Percentiles rank a stretch among this genome's conserved stretches.
These are phyloP conservation scores for Ennomos quercinarius DNA, from an alignment of 2,888 invertebrate genomes.

Conservation along the genomic window DNA sequence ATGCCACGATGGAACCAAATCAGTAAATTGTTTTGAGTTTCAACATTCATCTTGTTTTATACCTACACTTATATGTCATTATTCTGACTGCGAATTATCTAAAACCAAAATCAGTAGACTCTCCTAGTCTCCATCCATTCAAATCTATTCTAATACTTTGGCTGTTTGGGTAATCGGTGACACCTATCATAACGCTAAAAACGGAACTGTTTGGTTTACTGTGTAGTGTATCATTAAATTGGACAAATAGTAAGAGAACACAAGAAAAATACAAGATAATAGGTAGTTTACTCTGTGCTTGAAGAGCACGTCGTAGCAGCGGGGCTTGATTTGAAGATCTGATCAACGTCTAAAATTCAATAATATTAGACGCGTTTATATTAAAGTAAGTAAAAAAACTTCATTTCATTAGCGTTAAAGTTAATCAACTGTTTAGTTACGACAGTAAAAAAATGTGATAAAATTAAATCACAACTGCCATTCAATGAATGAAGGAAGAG, in stretches of 20 bases:
- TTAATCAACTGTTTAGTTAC: conserved; percentile 81
- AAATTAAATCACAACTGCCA: conserved; percentile 67
- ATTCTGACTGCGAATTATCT: no score
- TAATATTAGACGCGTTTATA: neutral
- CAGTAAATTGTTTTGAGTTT: no score
- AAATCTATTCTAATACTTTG: no score
- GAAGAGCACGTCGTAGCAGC: neutral
- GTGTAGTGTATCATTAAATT: conserved; percentile 1
- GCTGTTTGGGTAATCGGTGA: no score
- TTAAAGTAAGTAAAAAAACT: conserved; percentile 49
- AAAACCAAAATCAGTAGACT: no score
- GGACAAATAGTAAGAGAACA: conserved; percentile 2
- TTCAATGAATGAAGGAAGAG: conserved; percentile 66
- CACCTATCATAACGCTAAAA: neutral
- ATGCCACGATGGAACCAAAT: no score
- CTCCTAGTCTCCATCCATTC: no score
- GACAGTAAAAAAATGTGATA: conserved; percentile 73
- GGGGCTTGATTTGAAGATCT: neutral
- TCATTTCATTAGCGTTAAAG: conserved; percentile 67
- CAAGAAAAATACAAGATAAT: neutral
- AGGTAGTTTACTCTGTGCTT: neutral
- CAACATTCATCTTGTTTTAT: no score
- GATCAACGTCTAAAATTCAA: conserved; percentile 3
- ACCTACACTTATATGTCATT: no score
- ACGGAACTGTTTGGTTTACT: neutral